Evolutionary conservation across 2,113 vertebrate species (phyloP).

Genomic region (Prionailurus bengalensis): DNA sequence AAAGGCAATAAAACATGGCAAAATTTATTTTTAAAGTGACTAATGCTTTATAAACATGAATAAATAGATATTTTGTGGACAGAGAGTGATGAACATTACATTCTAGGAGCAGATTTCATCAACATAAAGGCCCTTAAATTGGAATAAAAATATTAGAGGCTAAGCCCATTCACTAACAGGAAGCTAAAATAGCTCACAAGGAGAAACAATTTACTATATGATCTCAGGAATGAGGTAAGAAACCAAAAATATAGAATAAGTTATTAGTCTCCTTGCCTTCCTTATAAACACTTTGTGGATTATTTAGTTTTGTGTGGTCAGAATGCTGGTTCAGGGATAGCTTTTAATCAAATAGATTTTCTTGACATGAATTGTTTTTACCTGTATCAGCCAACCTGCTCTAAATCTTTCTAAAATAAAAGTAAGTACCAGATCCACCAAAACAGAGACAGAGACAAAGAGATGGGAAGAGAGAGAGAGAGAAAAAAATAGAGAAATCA

Average conservation of each 20-base stretch:
- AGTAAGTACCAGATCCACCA: neutral
- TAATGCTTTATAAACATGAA: slow-evolving; percentile 65
- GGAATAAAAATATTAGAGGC: slow-evolving; percentile 46
- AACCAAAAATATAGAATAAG: neutral
- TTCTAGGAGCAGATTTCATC: slow-evolving; percentile 52
- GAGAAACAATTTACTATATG: neutral
- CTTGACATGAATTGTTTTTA: neutral
- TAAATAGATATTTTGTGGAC: slow-evolving; percentile 60
- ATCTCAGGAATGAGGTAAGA: neutral
- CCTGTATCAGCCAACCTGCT: neutral
- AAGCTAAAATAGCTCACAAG: slow-evolving; percentile 8
- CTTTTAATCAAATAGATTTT: slow-evolving; percentile 59
- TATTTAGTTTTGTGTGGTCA: slow-evolving; percentile 30
- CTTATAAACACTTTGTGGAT: neutral
- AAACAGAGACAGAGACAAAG: neutral
- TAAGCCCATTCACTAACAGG: neutral
- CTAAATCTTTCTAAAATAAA: slow-evolving; percentile 5
- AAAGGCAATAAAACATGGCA: slow-evolving; percentile 26
- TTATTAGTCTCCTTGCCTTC: neutral
- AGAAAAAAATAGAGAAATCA: neutral
- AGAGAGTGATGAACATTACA: slow-evolving; percentile 59
- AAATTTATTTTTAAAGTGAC: slow-evolving; percentile 72
- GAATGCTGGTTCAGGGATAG: slow-evolving; percentile 34
- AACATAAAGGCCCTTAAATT: slow-evolving; percentile 33
- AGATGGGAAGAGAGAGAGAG: neutral